A percentile compares a stretch with the other conserved stretches of the same genome.
phyloP scores from a whole-genome alignment of 2,797 vertebrate species.

The Natrix natrix region DNA sequence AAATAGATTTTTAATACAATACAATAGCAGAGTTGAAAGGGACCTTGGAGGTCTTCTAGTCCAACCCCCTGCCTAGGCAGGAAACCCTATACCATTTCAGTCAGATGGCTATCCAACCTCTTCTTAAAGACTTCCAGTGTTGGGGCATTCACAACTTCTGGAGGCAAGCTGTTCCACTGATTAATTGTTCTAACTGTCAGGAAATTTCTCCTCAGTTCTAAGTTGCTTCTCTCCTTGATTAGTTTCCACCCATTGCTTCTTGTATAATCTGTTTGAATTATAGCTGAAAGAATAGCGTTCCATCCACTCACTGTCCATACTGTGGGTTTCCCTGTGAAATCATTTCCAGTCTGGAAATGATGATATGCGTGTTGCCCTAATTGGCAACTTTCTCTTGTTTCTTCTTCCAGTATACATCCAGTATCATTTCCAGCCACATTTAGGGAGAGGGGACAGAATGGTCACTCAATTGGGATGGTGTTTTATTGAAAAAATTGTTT shows the following conservation, averaged over 20 bases:
- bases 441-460: not conserved
- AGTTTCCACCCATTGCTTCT: no score
- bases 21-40: no score
- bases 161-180: no score
- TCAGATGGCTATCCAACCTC: no score
- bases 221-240: no score
- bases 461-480: not conserved
- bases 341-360: not conserved
- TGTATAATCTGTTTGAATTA: not conserved
- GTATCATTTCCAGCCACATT: not conserved
- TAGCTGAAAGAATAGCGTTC: not conserved
- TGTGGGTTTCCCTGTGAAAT: not conserved
- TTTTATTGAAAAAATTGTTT: not conserved
- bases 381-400: not conserved
- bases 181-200: no score
- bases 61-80: no score
- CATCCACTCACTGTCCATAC: not conserved
- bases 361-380: not conserved
- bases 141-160: no score
- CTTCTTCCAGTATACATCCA: not conserved
- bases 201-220: no score
- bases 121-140: no score
- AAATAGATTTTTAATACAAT: not conserved
- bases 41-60: no score
- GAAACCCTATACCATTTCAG: no score